Base-by-base conservation (phyloP, 2,797 vertebrate genomes). In the Pangasius sanitwongsei region DNA sequence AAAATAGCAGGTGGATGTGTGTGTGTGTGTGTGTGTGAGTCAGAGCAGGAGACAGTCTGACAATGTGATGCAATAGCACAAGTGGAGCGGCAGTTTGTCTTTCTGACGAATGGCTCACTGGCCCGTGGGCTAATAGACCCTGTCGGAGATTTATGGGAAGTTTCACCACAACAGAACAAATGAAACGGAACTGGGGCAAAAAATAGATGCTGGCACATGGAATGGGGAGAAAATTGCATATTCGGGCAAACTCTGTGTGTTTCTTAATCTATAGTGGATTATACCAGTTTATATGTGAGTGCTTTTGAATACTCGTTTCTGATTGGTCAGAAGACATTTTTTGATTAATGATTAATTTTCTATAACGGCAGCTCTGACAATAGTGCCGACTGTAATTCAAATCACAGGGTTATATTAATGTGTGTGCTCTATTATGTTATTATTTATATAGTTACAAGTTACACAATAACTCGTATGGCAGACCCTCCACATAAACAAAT, bases 81-180 rank as follows among this genome's bases (percentile, higher is more conserved):
- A 86, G 80, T 48, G 41, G 87, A 31, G 65, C 86, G 69, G 86
- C 83, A 86, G 69, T 91, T 89, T 87, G 34, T 91, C 87, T 93
- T 34, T 15, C 13, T 94, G 91, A 93, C 89, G 77, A 94, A 94
- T 93, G 92, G 84, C 16, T 86, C 89, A 90, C 87, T 89, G 86
- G 90, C 87, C 81, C 67, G 82, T 85, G 86, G 89, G 90, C 89
- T 92, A 93, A 93, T 92, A 91, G 89, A 94, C 83, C 67, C 55
- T 37, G 57, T 61, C 69, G 13, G 86, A 92, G 92, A 94, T 67
- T 50, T 93, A 93, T 94, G 83, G 53, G 78, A 87, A 91, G 91
- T 80, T 59, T 91, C 87, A 85, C 75, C 44, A 86, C 75, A 53
- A 86, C 11, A 34, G 83, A 83, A 87, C 53, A 13, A 86, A 87